phyloP scores from a whole-genome alignment of 2,888 invertebrate species.

The Apoda limacodes region DNA sequence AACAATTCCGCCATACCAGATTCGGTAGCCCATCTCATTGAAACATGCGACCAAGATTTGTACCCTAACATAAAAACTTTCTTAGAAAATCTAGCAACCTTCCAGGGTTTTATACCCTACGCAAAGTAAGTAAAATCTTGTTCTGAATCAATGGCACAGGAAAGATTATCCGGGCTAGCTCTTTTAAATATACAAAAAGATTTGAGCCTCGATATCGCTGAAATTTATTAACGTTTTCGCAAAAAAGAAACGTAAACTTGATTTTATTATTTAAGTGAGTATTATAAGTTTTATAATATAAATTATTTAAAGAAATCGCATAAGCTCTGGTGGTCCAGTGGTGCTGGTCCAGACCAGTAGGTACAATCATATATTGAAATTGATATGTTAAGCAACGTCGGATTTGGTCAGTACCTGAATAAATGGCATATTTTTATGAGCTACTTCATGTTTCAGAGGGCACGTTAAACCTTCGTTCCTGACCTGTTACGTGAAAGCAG shows the following conservation, averaged over 20 bases:
- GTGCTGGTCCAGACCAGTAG: no score
- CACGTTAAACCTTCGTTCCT: no score
- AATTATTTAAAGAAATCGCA: no score
- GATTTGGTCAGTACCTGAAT: no score
- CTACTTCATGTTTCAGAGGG: no score
- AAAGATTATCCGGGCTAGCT: slow-evolving; percentile 11
- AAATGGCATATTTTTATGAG: no score
- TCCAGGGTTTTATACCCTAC: slow-evolving; percentile 12
- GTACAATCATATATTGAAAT: no score
- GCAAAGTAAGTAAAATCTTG: slow-evolving; percentile 13
- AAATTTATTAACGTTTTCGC: slow-evolving; percentile 12
- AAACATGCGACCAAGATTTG: slow-evolving; percentile 13
- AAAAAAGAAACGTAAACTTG: slow-evolving; percentile 11
- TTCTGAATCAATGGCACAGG: slow-evolving; percentile 11
- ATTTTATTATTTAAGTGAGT: slow-evolving; percentile 10
- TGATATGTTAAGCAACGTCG: no score
- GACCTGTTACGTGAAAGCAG: no score
- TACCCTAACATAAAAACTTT: slow-evolving; percentile 13
- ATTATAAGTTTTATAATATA: no score
- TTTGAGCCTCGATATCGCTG: slow-evolving; percentile 8
- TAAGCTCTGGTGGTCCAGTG: no score
- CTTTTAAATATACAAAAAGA: slow-evolving; percentile 13
- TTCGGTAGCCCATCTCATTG: slow-evolving; percentile 12
- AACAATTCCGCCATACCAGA: slow-evolving; percentile 12
- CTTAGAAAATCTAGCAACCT: slow-evolving; percentile 13